Conservation (phyloP, 2,797 vertebrate genomes). For the Adelosebastes latens region DNA sequence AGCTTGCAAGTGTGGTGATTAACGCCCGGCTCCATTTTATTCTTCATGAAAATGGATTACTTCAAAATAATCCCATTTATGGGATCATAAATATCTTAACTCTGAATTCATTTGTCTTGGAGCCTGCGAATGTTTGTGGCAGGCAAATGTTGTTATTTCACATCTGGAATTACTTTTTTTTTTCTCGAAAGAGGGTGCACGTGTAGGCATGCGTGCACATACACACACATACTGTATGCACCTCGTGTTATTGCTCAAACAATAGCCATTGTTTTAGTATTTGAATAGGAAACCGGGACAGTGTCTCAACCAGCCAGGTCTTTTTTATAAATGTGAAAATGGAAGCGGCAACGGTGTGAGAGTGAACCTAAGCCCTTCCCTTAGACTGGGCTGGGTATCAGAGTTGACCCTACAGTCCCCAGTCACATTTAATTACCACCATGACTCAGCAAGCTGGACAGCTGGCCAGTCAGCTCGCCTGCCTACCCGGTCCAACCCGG, state of each 20-base stretch:
- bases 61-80: conserved; percentile 77
- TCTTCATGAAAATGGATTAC: conserved; percentile 66
- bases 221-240: neutral
- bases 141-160: conserved; percentile 49
- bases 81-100: conserved; percentile 70
- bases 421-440: conserved; percentile 79
- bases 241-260: conserved; percentile 24
- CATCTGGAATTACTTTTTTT: conserved; percentile 51
- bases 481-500: conserved; percentile 37
- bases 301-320: conserved; percentile 21
- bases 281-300: conserved; percentile 34
- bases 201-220: neutral
- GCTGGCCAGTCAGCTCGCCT: conserved; percentile 52
- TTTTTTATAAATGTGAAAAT: conserved; percentile 57
- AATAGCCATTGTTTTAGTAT: conserved; percentile 55
- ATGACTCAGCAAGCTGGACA: conserved; percentile 74
- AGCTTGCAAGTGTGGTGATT: conserved; percentile 62
- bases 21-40: conserved; percentile 61
- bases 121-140: conserved; percentile 40
- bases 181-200: conserved; percentile 9
- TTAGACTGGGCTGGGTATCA: conserved; percentile 73
- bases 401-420: conserved; percentile 70
- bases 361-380: conserved; percentile 43
- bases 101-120: conserved; percentile 42
- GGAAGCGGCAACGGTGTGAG: conserved; percentile 54